Percentiles rank a stretch among this genome's conserved stretches.
phyloP scores from a whole-genome alignment of 2,888 invertebrate genomes.

The Rhabditoides inermis region DNA sequence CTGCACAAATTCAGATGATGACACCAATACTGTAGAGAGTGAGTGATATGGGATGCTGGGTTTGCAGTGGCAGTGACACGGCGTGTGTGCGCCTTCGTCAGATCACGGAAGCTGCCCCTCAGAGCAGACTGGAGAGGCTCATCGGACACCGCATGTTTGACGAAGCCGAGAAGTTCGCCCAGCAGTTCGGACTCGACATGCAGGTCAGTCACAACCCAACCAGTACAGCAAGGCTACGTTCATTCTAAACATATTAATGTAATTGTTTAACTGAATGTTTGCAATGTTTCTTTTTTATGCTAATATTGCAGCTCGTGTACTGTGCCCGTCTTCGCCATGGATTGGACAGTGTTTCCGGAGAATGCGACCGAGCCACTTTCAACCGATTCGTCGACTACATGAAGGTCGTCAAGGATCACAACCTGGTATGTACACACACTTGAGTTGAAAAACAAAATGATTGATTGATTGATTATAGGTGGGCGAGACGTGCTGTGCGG shows the following conservation, averaged over 20 bases:
- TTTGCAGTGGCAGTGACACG: too few relatives aligned
- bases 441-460: neutral
- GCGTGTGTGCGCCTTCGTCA: too few relatives aligned
- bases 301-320: slow-evolving; percentile 5
- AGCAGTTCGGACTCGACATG: slow-evolving; percentile 19
- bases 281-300: too few relatives aligned
- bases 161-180: slow-evolving; percentile 29
- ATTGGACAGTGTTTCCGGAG: neutral
- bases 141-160: slow-evolving; percentile 18
- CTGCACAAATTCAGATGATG: too few relatives aligned
- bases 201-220: too few relatives aligned
- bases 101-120: slow-evolving; percentile 16
- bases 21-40: too few relatives aligned
- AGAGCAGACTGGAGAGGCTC: slow-evolving; percentile 17
- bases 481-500: slow-evolving; percentile 18
- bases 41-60: too few relatives aligned
- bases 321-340: slow-evolving; percentile 2
- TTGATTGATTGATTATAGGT: slow-evolving; percentile 5
- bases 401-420: slow-evolving; percentile 19
- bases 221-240: too few relatives aligned
- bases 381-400: slow-evolving; percentile 15
- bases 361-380: slow-evolving; percentile 14
- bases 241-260: too few relatives aligned
- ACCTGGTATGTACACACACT: slow-evolving; percentile 11
- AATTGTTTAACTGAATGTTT: too few relatives aligned